Evolutionary conservation across 2,113 vertebrate genomes (phyloP).

Genomic region (Xenopus laevis): DNA sequence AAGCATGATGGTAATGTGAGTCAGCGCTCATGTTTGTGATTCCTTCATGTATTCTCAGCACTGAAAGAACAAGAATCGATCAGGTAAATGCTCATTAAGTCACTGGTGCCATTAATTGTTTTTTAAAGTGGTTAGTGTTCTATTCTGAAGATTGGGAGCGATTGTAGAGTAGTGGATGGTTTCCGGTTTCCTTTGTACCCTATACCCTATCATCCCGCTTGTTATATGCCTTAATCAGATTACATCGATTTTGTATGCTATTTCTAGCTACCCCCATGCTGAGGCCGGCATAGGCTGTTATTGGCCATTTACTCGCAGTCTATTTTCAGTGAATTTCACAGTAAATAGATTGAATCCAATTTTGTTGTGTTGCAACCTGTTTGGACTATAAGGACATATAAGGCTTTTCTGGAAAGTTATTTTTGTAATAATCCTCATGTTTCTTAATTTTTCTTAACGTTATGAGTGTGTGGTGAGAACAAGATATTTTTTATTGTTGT

Average conservation of each 20-base stretch:
- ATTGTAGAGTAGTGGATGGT: background rate
- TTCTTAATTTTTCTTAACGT: too few relatives aligned
- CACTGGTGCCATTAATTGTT: background rate
- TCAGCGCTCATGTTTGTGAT: conserved; percentile 3
- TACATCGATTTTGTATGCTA: conserved; percentile 27
- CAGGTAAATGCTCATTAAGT: conserved; percentile 21
- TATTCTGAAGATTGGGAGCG: conserved; percentile 3
- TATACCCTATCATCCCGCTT: conserved; percentile 13
- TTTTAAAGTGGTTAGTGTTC: background rate
- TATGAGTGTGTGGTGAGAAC: too few relatives aligned
- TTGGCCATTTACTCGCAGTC: conserved; percentile 19
- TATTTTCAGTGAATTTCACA: conserved; percentile 29
- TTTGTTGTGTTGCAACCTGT: conserved; percentile 32
- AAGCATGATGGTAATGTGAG: background rate
- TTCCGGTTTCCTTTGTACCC: conserved; percentile 21
- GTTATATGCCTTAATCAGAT: conserved; percentile 32
- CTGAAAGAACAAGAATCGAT: conserved; percentile 13
- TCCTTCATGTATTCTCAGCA: background rate
- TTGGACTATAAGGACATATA: conserved; percentile 9
- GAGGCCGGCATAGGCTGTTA: conserved; percentile 23
- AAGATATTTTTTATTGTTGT: too few relatives aligned
- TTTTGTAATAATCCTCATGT: too few relatives aligned
- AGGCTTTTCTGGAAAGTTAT: too few relatives aligned
- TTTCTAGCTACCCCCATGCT: conserved; percentile 31
- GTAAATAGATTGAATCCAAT: conserved; percentile 35